A percentile compares a stretch with the other conserved stretches of the same genome.
phyloP scores from a whole-genome alignment of 2,888 invertebrate genomes.

The Molorchus minor region DNA sequence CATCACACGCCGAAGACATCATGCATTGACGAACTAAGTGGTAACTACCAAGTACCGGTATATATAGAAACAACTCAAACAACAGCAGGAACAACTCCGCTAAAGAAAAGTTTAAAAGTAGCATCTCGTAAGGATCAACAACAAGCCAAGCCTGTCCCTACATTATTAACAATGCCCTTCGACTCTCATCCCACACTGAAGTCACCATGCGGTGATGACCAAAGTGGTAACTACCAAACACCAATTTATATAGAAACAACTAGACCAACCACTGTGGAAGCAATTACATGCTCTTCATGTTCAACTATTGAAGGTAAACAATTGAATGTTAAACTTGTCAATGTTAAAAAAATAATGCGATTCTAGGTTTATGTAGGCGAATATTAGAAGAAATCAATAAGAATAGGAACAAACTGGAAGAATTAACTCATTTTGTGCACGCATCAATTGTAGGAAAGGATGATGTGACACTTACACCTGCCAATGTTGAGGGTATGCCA shows the following conservation, averaged over 20 bases:
- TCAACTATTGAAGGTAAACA: slow-evolving; percentile 7
- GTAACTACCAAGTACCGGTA: too few species aligned
- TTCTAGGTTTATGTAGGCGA: background rate
- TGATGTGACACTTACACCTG: background rate
- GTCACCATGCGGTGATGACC: background rate
- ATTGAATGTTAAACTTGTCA: too few species aligned
- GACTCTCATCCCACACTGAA: too few species aligned
- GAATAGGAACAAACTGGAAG: background rate
- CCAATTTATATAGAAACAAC: background rate
- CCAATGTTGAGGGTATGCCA: background rate
- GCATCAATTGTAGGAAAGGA: background rate
- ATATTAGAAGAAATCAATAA: background rate
- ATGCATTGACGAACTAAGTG: background rate
- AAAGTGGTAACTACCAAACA: background rate
- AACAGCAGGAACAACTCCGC: too few species aligned
- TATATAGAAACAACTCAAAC: too few species aligned
- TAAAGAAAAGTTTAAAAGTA: too few species aligned
- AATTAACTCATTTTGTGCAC: background rate
- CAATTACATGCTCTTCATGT: background rate
- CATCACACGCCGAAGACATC: too few species aligned
- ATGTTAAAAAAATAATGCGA: too few species aligned
- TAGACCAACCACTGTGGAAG: background rate
- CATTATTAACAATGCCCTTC: too few species aligned
- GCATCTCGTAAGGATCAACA: too few species aligned
- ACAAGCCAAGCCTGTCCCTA: too few species aligned